These are phyloP conservation scores for Tetramorium bicarinatum DNA, from an alignment of 2,888 invertebrate species.

Conservation along the genomic window DNA sequence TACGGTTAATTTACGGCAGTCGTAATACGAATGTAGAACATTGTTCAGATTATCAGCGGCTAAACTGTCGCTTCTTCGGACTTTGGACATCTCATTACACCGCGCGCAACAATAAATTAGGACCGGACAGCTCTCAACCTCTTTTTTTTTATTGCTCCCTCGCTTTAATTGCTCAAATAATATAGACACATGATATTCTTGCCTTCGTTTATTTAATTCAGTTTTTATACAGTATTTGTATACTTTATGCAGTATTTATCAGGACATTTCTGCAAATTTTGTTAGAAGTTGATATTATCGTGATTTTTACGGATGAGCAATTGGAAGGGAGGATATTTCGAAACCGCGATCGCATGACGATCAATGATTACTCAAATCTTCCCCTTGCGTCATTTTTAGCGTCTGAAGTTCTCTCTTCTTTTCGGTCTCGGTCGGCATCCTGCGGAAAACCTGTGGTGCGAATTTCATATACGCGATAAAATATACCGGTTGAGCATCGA, in stretches of 20 bases:
- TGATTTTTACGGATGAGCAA: neutral
- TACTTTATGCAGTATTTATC: neutral
- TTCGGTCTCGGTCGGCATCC: conserved; percentile 58
- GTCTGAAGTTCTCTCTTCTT: conserved; percentile 54
- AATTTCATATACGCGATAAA: conserved; percentile 78
- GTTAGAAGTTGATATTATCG: neutral
- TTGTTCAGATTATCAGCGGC: conserved; percentile 49
- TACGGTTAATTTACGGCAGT: conserved; percentile 53
- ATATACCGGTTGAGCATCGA: conserved; percentile 76
- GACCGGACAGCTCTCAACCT: neutral
- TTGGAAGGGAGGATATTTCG: conserved; percentile 28
- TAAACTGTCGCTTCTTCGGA: conserved; percentile 46
- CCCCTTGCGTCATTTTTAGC: conserved; percentile 59
- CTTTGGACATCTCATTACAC: conserved; percentile 41
- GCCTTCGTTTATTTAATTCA: neutral
- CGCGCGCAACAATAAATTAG: conserved; percentile 35
- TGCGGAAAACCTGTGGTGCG: conserved; percentile 69
- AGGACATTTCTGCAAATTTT: neutral
- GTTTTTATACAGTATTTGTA: neutral
- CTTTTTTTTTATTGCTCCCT: neutral
- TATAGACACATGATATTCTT: neutral
- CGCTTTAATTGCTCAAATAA: conserved; percentile 15
- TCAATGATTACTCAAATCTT: conserved; percentile 78
- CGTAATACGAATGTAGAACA: conserved; percentile 58
- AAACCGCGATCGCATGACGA: conserved; percentile 75